phyloP scores from a whole-genome alignment of 2,113 vertebrate genomes.

The Syngnathus floridae region DNA sequence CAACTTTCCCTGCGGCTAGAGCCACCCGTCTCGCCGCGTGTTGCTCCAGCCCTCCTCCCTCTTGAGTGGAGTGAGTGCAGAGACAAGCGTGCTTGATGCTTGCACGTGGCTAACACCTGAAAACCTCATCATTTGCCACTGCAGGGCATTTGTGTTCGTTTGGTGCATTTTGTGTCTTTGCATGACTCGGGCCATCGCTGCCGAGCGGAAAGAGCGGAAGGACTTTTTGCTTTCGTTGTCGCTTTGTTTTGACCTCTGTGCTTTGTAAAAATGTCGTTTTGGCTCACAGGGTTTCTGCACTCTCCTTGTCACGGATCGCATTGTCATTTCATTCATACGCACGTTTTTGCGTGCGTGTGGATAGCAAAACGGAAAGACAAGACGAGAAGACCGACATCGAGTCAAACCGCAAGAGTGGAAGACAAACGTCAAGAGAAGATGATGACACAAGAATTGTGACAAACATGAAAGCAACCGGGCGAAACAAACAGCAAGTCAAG shows the following conservation, averaged over 20 bases:
- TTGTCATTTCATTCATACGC: conserved; percentile 6
- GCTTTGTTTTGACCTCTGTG: conserved; percentile 36
- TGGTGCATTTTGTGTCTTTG: conserved; percentile 49
- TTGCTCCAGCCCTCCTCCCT: background rate
- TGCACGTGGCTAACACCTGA: conserved; percentile 1
- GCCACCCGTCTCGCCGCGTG: background rate
- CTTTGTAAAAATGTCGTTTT: conserved; percentile 44
- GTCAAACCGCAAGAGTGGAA: background rate
- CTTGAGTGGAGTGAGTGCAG: conserved; percentile 14
- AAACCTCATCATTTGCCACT: conserved; percentile 24
- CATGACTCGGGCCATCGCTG: conserved; percentile 55
- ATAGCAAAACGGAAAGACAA: background rate
- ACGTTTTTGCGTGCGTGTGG: too few relatives aligned
- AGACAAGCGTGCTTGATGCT: conserved; percentile 40
- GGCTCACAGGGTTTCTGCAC: conserved; percentile 54
- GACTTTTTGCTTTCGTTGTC: conserved; percentile 26
- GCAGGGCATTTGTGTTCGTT: conserved; percentile 23
- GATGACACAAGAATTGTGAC: too few relatives aligned
- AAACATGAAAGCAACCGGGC: background rate
- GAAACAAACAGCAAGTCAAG: background rate
- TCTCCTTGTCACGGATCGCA: conserved; percentile 10
- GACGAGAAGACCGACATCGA: background rate
- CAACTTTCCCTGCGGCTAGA: conserved; percentile 66
- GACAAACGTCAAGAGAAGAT: background rate
- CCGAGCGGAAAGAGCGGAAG: conserved; percentile 29